Conservation (phyloP, 1,140 invertebrate species). For the Arion vulgaris region DNA sequence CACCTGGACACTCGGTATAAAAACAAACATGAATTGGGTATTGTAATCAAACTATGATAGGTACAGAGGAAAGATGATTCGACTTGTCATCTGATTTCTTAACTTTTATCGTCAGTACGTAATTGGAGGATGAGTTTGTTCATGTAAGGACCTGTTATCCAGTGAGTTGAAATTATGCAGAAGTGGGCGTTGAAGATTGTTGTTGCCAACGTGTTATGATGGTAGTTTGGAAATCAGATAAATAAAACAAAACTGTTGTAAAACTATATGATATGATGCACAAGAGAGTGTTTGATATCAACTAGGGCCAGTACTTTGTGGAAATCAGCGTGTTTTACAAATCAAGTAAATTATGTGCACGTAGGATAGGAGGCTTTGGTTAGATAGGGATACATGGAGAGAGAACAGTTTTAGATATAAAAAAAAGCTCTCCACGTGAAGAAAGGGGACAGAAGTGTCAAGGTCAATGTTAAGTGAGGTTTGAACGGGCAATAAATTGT, state of each 20-base stretch:
- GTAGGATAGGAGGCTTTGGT: no score
- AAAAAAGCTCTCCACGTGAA: background rate
- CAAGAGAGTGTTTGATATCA: background rate
- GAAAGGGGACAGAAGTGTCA: background rate
- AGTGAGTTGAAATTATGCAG: background rate
- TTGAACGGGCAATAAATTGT: slow-evolving; percentile 1
- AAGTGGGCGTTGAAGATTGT: background rate
- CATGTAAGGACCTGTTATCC: background rate
- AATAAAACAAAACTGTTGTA: no score
- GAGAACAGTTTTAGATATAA: no score
- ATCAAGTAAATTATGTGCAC: no score
- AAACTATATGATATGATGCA: background rate
- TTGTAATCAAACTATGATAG: no score
- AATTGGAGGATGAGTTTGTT: background rate
- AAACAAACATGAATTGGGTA: no score
- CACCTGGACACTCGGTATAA: no score
- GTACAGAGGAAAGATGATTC: background rate
- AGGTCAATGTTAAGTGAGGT: background rate
- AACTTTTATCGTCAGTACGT: background rate
- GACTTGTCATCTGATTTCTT: background rate
- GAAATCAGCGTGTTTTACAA: no score
- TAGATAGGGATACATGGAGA: no score
- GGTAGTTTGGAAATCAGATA: no score
- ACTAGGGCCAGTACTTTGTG: no score
- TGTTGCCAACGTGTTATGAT: background rate